Conservation (phyloP, 1,140 invertebrate species). For the Psilanteris sp. region DNA sequence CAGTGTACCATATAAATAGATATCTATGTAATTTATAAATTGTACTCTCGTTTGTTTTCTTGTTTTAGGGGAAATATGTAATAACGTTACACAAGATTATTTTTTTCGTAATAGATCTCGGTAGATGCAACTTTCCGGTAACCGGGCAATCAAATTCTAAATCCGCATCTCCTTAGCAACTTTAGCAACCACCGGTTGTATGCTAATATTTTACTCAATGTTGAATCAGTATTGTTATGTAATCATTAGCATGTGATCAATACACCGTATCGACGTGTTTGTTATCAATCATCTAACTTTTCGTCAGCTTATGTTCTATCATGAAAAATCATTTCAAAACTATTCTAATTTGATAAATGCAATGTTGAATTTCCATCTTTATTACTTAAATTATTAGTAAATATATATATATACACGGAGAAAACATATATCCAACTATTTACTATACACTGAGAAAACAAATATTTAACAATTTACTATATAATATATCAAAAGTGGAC, state of each 20-base stretch:
- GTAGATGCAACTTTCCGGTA: slow-evolving; percentile 53
- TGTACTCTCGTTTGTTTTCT: too few relatives aligned
- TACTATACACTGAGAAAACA: too few relatives aligned
- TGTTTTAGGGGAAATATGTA: neutral
- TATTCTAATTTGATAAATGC: slow-evolving; percentile 26
- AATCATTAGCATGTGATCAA: slow-evolving; percentile 34
- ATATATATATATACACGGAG: too few relatives aligned
- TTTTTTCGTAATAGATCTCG: slow-evolving; percentile 51
- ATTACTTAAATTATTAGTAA: too few relatives aligned
- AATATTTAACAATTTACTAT: too few relatives aligned
- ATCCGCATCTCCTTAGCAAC: slow-evolving; percentile 58
- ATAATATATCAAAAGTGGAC: too few relatives aligned
- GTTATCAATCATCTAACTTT: slow-evolving; percentile 37
- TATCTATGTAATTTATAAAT: too few relatives aligned
- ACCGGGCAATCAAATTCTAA: slow-evolving; percentile 46
- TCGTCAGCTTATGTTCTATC: slow-evolving; percentile 11
- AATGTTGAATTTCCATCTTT: too few relatives aligned
- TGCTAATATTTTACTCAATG: slow-evolving; percentile 68
- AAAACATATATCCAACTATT: too few relatives aligned
- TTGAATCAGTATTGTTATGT: slow-evolving; percentile 61
- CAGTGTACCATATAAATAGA: too few relatives aligned
- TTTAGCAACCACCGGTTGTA: slow-evolving; percentile 67
- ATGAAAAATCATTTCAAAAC: slow-evolving; percentile 13
- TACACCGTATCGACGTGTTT: slow-evolving; percentile 31
- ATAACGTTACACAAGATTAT: slow-evolving; percentile 46